Evolutionary conservation across 2,888 invertebrate species (phyloP), one percentile per base, ranked within the genome.

Genomic region (Hyposoter didymator): DNA sequence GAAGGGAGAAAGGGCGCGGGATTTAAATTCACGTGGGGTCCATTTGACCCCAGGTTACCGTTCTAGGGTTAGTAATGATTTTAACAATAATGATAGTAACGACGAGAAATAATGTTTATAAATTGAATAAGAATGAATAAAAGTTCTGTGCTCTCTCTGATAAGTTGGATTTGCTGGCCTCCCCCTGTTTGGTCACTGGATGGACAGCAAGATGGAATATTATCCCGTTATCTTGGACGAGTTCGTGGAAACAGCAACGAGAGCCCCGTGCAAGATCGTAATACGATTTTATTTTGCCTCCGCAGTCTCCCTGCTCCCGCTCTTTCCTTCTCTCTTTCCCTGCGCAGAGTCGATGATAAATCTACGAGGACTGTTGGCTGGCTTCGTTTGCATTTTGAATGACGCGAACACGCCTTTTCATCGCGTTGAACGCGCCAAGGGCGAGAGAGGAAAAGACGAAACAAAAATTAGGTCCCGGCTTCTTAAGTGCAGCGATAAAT

Each of bases 151-250:
- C 35, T 22, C 22, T 22, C 22, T 47, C 62, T 52, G 59, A 59
- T 28, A 28, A 59, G 59, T 28, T 12, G 14, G 28, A 59, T 59
- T 59, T 59, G 59, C 28, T 59, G 19, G 8, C 47, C 69, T 55
- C 78, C 69, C 84, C 78, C 84, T 19, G 5, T 64, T 62, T 10
- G 81, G 62, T 87, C 85, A 52, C 14, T 76, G 84, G 73, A 82
- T 82, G 85, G 83, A 85, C 84, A 84, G 75, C 81, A 72, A 83
- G 85, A 84, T 83, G 84, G 82, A 84, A 87, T 69, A 87, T 87
- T 87, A 80, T 64, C 86, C 88, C 86, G 87, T 88, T 88, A 88
- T 87, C 87, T 85, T 85, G 81, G 84, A 86, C 86, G 67, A 64
- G 82, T 88, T 87, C 88, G 84, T 85, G 86, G 86, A 88, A 87